Base-by-base conservation (phyloP, 2,797 vertebrate species). In the Sebastes glaucus region DNA sequence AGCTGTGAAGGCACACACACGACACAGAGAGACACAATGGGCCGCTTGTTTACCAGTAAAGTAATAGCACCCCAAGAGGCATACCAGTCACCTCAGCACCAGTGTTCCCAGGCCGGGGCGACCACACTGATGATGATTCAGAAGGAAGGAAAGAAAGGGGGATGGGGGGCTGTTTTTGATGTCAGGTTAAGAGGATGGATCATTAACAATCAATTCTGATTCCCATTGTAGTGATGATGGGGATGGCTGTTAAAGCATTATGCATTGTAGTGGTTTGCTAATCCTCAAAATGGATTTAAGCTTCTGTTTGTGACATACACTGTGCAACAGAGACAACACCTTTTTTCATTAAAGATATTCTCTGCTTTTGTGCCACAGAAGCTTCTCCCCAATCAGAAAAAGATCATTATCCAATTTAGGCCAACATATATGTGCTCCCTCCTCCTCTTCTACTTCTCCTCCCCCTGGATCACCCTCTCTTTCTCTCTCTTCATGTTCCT, bases 31-130 rank as follows among this genome's bases (percentile, higher is more conserved):
- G 74, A 93, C 92, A 97, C 97, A 97, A 97, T 97, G 96, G 95
- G 86, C 88, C 90, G 95, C 96, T 97, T 97, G 97, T 97, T 98
- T 96, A 96, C 96, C 95, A 95, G 93, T 92, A 94, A 95, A 96
- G 94, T 95, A 95, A 95, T 93, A 95, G 94, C 93, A 95, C 93
- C 94, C 90, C 92, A 91, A 95, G 94, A 93, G 93, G 89, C 93
- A 94, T 92, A 94, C 88, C 91, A 92, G 93, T 94, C 92, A 95
- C 94, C 94, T 93, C 94, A 93, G 92, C 87, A 93, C 91, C 90
- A 93, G 85, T 90, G 91, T 95, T 95, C 95, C 92, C 94, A 94
- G 91, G 87, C 93, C 86, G 78, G 77, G 89, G 86, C 86, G 85
- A 86, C 88, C 88, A 90, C 93, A 84, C 83, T 90, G 87, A 91